Base-by-base conservation (phyloP, 2,113 vertebrate species). In the Ammodytes marinus region DNA sequence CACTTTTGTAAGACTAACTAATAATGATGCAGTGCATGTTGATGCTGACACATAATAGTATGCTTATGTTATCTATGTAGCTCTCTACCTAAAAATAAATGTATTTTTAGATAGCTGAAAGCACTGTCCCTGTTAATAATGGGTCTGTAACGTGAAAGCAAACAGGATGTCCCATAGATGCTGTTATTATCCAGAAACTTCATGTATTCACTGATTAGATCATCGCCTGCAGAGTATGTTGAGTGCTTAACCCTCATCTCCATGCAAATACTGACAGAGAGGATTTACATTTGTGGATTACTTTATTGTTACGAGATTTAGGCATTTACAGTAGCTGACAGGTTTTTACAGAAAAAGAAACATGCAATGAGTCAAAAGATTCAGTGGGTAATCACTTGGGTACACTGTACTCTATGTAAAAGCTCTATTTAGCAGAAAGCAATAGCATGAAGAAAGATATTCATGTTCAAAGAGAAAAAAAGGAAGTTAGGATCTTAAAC, bases 161-260 rank as follows among this genome's bases (percentile, higher is more conserved):
- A 35, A 49, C 43, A 27, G 27, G n/a, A 43, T 69, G 47, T 40
- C 17, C 2, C 63, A 45, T 17, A 53, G 15, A 66, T 57, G 46
- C 39, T 52, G 13, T 40, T 55, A 27, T 27, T 27, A 55, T 40
- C 9, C 45, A 13, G 19, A 49, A 14, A 49, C n/a, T 71, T 57
- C 3, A 47, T 64, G 64, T 2, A 50, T 74, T 37, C 19, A 15
- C 54, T 40, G 19, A 50, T 79, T 50, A 72, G 17, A 74, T 46
- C 19, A 52, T 67, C 54, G 53, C 19, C 17, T 74, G 53, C 52
- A 52, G 53, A 66, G 14, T 67, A 49, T 42, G 15, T 27, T 64
- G 52, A 69, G 55, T 69, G 47, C 40, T 63, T 40, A 43, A 50
- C 60, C 39, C 8, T 66, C n/a, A 42, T 43, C 60, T 59, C 37